phyloP scores from a whole-genome alignment of 2,797 vertebrate genomes.

The Vultur gryphus region DNA sequence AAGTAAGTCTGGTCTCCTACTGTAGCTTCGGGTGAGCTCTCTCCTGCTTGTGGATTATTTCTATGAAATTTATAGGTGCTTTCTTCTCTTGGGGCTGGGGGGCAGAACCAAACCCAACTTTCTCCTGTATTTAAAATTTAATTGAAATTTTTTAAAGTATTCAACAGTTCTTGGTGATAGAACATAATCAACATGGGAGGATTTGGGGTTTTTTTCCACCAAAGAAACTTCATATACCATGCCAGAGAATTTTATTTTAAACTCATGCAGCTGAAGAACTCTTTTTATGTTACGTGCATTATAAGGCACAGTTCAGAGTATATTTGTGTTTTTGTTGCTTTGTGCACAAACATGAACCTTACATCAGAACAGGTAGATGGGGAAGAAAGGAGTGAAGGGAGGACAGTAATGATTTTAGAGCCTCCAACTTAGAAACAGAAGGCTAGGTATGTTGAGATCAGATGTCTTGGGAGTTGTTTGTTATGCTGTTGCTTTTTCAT shows the following conservation, averaged over 20 bases:
- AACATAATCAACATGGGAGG: neutral
- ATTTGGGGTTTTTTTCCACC: neutral
- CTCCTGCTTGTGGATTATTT: neutral
- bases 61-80: neutral
- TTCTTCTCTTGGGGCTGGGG: neutral
- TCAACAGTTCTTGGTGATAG: neutral
- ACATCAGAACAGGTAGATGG: neutral
- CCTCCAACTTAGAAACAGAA: neutral
- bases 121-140: neutral
- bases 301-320: neutral
- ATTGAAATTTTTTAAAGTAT: neutral
- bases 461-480: neutral
- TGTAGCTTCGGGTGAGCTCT: neutral
- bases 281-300: accelerated
- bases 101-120: neutral
- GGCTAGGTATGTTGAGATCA: neutral
- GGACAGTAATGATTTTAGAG: neutral
- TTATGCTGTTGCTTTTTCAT: neutral
- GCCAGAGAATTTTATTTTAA: neutral
- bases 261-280: neutral
- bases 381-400: neutral
- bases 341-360: neutral
- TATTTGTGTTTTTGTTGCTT: neutral
- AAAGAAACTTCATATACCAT: neutral
- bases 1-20: neutral